These are phyloP conservation scores for Himalopsyche tibetana DNA, from an alignment of 2,888 invertebrate genomes.

Conservation along the genomic window DNA sequence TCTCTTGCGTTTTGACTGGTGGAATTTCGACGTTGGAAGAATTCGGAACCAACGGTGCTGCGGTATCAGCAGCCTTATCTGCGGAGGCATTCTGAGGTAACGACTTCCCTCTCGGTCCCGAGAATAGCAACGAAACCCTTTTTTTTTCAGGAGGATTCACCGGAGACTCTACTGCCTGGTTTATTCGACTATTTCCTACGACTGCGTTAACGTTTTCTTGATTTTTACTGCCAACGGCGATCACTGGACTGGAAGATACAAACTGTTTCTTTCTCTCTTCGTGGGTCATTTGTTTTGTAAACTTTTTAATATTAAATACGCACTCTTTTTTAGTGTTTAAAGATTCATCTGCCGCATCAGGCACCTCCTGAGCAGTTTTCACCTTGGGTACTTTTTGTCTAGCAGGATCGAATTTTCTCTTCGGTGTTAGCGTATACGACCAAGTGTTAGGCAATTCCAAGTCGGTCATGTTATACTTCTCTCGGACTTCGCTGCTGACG, in stretches of 20 bases:
- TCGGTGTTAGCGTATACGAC: conserved; percentile 73
- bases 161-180: too few relatives aligned
- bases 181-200: too few relatives aligned
- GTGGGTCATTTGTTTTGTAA: conserved; percentile 69
- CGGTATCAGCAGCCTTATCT: conserved; percentile 20
- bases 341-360: conserved; percentile 41
- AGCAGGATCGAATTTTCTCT: conserved; percentile 51
- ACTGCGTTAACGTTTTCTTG: background rate
- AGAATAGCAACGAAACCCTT: conserved; percentile 57
- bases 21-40: background rate
- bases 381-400: conserved; percentile 14
- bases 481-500: conserved; percentile 77
- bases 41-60: background rate
- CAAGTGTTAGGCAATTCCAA: conserved; percentile 77
- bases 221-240: background rate
- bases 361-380: conserved; percentile 38
- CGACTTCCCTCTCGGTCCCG: conserved; percentile 60
- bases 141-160: conserved; percentile 54
- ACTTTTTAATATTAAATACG: conserved; percentile 68
- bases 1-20: conserved; percentile 53
- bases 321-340: conserved; percentile 63
- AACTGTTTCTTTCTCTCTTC: conserved; percentile 68
- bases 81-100: conserved; percentile 23
- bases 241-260: conserved; percentile 41
- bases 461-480: conserved; percentile 75